These are phyloP conservation scores for Bombus huntii DNA, from an alignment of 1,140 invertebrate species.

Conservation along the genomic window DNA sequence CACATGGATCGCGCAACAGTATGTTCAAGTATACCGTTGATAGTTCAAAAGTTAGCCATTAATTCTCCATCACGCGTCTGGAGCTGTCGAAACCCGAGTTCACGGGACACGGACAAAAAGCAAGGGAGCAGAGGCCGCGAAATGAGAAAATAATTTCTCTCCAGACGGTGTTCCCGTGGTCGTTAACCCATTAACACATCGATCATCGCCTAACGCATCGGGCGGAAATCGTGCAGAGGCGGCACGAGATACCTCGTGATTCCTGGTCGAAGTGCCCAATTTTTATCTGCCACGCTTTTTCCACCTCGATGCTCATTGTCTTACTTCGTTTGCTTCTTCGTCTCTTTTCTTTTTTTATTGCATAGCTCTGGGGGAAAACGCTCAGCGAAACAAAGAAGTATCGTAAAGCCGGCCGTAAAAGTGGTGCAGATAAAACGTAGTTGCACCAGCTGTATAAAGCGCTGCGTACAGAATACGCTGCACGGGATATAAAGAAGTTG, in stretches of 20 bases:
- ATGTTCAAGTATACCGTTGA: neutral
- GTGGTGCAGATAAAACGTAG: conserved; percentile 50
- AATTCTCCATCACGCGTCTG: conserved; percentile 18
- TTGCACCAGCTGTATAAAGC: conserved; percentile 20
- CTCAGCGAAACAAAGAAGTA: conserved; percentile 60
- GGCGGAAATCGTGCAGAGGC: neutral
- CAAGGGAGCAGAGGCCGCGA: conserved; percentile 16
- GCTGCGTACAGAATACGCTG: neutral
- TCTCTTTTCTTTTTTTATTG: conserved; percentile 8
- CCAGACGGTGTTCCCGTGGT: conserved; percentile 52
- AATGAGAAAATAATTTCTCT: conserved; percentile 64
- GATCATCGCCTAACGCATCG: conserved; percentile 33
- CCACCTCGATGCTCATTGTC: neutral
- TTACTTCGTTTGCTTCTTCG: neutral
- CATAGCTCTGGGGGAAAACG: neutral
- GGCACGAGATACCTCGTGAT: conserved; percentile 16
- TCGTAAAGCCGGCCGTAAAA: conserved; percentile 61
- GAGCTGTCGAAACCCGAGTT: neutral
- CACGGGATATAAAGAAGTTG: conserved; percentile 47
- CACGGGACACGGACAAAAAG: neutral
- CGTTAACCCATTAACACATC: conserved; percentile 65
- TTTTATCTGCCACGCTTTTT: conserved; percentile 44
- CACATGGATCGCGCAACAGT: neutral
- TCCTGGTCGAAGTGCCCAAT: conserved; percentile 21
- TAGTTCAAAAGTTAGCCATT: neutral